Evolutionary conservation across 2,888 invertebrate species (phyloP).

Genomic region (Mycalesis mineus): DNA sequence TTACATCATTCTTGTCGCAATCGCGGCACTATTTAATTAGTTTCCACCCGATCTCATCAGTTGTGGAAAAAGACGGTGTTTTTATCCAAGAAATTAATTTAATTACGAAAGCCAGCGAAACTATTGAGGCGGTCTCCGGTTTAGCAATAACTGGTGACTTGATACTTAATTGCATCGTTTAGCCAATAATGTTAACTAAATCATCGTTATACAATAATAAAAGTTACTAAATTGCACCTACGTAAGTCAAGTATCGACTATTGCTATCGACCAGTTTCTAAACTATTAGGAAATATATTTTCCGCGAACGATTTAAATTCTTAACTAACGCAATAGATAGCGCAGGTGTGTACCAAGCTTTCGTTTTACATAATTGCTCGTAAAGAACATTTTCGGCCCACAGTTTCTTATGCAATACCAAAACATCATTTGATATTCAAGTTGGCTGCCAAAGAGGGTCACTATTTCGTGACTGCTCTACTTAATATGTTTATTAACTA

Average conservation of each 20-base stretch:
- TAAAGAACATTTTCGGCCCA: constrained; percentile 62
- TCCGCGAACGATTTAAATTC: constrained; percentile 1
- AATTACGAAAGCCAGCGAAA: neutral
- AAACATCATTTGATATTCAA: constrained; percentile 62
- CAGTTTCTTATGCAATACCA: constrained; percentile 64
- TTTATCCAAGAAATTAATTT: constrained; percentile 33
- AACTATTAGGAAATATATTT: constrained; percentile 1
- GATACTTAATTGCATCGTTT: neutral
- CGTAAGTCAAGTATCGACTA: neutral
- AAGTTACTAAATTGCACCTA: neutral
- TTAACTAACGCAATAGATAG: neutral
- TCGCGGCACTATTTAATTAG: neutral
- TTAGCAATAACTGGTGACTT: constrained; percentile 31
- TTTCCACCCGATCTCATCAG: neutral
- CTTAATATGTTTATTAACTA: constrained; percentile 27
- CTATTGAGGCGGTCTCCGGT: neutral
- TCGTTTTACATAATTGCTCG: constrained; percentile 72
- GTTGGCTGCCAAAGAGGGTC: constrained; percentile 56
- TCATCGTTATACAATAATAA: neutral
- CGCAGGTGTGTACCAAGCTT: constrained; percentile 13
- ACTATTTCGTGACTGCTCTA: constrained; percentile 40
- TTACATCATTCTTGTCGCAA: no score
- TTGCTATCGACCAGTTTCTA: neutral
- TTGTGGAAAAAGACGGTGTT: constrained; percentile 26
- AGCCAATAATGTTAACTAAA: neutral